Percentiles rank a stretch among this genome's conserved stretches.
Evolutionary conservation across 2,113 vertebrate genomes (phyloP).

Genomic region (Chroicocephalus ridibundus): DNA sequence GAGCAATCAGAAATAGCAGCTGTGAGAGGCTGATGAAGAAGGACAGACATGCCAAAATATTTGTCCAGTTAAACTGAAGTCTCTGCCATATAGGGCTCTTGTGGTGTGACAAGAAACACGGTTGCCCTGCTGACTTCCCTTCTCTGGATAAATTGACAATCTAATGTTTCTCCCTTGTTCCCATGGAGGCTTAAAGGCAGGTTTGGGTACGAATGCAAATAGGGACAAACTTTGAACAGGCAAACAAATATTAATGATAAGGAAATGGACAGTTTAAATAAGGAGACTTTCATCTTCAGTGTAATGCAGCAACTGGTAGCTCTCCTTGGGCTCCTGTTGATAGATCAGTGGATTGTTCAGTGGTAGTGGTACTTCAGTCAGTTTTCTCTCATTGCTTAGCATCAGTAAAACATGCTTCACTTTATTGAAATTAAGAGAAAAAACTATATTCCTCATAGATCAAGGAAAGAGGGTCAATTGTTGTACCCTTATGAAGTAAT

Average conservation of each 20-base stretch:
- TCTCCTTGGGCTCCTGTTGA: background rate
- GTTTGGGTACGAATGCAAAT: background rate
- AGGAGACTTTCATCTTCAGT: background rate
- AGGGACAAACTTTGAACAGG: background rate
- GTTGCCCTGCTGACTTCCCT: background rate
- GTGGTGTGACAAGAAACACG: background rate
- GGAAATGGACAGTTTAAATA: background rate
- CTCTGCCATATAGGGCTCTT: background rate
- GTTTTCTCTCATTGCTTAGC: background rate
- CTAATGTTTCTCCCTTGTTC: background rate
- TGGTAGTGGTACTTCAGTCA: background rate
- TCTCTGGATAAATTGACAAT: background rate
- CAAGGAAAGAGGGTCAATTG: background rate
- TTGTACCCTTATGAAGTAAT: background rate
- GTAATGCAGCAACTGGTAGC: background rate
- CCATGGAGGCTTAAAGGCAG: background rate
- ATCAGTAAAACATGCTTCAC: background rate
- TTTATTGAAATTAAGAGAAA: background rate
- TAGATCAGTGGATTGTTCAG: background rate
- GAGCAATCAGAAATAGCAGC: conserved; percentile 14
- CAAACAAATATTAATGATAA: background rate
- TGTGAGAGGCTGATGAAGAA: background rate
- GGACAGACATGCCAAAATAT: conserved; percentile 6
- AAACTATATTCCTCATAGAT: background rate
- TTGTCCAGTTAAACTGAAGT: background rate